Evolutionary conservation across 2,888 invertebrate genomes (phyloP).

Genomic region (Noctua fimbriata): DNA sequence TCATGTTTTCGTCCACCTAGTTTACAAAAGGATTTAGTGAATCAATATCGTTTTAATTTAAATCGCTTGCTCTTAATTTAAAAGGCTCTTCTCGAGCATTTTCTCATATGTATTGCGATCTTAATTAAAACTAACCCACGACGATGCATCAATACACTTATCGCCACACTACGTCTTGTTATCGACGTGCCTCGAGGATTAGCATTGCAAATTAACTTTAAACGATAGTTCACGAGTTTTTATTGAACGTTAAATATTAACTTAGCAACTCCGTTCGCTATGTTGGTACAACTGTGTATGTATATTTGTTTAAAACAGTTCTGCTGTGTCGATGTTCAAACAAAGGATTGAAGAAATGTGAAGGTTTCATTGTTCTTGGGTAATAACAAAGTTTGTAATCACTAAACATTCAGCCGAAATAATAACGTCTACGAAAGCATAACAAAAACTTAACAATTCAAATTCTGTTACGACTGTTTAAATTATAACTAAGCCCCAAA

Average conservation of each 20-base stretch:
- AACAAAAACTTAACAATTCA: slow-evolving; percentile 8
- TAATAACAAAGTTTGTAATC: neutral
- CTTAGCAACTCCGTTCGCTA: slow-evolving; percentile 15
- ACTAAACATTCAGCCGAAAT: slow-evolving; percentile 1
- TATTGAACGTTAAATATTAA: slow-evolving; percentile 46
- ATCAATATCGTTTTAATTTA: neutral
- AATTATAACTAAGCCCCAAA: slow-evolving; percentile 11
- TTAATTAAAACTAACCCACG: slow-evolving; percentile 32
- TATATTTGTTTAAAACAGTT: slow-evolving; percentile 24
- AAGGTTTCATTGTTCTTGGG: slow-evolving; percentile 28
- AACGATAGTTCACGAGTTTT: slow-evolving; percentile 38
- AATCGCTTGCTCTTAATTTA: neutral
- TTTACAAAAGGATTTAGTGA: neutral
- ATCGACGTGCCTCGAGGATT: slow-evolving; percentile 44
- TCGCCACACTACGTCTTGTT: slow-evolving; percentile 12
- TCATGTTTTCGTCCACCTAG: neutral
- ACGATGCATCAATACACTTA: slow-evolving; percentile 29
- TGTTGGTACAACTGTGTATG: slow-evolving; percentile 29
- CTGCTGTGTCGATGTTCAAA: slow-evolving; percentile 3
- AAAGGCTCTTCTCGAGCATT: neutral
- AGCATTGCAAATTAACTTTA: slow-evolving; percentile 50
- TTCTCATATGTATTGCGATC: slow-evolving; percentile 3
- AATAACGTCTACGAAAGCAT: slow-evolving; percentile 10
- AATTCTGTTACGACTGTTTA: neutral
- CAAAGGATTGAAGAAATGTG: slow-evolving; percentile 16